Percentiles rank a stretch among this genome's conserved stretches.
Conservation (phyloP, 1,140 invertebrate species). For the Dendroctonus valens region DNA sequence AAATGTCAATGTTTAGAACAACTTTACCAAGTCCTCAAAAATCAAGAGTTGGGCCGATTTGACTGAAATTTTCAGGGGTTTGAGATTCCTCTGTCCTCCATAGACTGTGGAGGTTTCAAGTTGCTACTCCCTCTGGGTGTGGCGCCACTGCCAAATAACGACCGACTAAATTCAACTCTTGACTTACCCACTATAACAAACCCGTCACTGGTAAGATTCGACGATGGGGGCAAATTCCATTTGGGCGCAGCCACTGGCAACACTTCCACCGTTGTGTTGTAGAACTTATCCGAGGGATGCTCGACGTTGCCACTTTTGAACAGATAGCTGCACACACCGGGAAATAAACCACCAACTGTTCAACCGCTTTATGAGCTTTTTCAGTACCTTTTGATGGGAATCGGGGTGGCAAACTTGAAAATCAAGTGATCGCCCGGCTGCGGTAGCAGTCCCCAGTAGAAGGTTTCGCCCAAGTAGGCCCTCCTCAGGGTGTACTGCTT, state of each 20-base stretch:
- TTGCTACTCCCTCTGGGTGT: too few relatives aligned
- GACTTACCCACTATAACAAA: conserved; percentile 67
- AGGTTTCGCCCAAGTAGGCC: conserved; percentile 86
- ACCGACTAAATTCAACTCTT: too few relatives aligned
- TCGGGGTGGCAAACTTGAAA: conserved; percentile 79
- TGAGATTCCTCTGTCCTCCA: too few relatives aligned
- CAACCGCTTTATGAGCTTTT: background rate
- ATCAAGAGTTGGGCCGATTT: too few relatives aligned
- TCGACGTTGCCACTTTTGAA: conserved; percentile 91
- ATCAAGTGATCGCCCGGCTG: conserved; percentile 78
- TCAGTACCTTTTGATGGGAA: conserved; percentile 69
- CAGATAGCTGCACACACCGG: conserved; percentile 63
- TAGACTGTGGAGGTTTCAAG: too few relatives aligned
- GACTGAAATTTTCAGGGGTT: too few relatives aligned
- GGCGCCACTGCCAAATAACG: too few relatives aligned
- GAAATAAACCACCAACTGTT: background rate
- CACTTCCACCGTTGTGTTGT: conserved; percentile 86
- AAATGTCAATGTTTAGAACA: too few relatives aligned
- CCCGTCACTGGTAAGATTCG: conserved; percentile 67
- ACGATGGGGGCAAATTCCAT: conserved; percentile 36
- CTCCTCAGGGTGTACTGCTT: conserved; percentile 77
- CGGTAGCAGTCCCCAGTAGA: conserved; percentile 91
- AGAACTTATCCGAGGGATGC: conserved; percentile 87
- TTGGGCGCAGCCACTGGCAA: conserved; percentile 56
- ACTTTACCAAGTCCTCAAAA: too few relatives aligned